A percentile compares a stretch with the other conserved stretches of the same genome.
phyloP scores from a whole-genome alignment of 1,140 invertebrate species.

The Gonatopus flavifemur region DNA sequence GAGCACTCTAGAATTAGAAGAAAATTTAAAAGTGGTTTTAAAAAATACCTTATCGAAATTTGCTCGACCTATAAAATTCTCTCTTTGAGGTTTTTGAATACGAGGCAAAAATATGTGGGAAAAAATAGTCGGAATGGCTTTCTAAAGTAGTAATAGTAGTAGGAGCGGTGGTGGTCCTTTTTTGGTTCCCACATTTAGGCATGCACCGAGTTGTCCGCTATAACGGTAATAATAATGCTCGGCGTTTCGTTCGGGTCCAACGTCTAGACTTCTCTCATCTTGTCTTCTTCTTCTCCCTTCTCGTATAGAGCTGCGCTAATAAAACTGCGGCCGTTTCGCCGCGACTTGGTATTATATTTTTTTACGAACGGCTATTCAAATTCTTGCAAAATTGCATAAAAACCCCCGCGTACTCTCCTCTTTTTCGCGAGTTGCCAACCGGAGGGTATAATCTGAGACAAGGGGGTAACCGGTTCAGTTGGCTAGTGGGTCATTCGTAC shows the following conservation, averaged over 20 bases:
- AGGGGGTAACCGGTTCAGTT: constrained; percentile 33
- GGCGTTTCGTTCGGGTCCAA: constrained; percentile 24
- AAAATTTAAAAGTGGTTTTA: too few relatives aligned
- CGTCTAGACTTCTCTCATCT: constrained; percentile 38
- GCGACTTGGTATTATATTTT: constrained; percentile 45
- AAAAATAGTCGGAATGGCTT: too few relatives aligned
- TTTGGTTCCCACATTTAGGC: constrained; percentile 44
- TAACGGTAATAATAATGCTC: constrained; percentile 42
- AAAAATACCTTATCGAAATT: too few relatives aligned
- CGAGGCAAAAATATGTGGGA: too few relatives aligned
- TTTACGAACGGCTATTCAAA: constrained; percentile 55
- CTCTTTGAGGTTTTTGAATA: too few relatives aligned
- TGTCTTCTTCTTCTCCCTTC: constrained; percentile 3
- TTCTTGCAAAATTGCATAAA: constrained; percentile 57
- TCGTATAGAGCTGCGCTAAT: too few relatives aligned
- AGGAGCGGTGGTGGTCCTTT: too few relatives aligned
- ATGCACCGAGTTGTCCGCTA: constrained; percentile 41
- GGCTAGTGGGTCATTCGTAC: constrained; percentile 48
- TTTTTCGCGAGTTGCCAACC: constrained; percentile 28
- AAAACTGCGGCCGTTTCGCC: constrained; percentile 32
- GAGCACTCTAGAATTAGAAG: too few relatives aligned
- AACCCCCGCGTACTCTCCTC: too few relatives aligned
- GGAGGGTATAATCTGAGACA: constrained; percentile 41
- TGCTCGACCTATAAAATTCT: too few relatives aligned
- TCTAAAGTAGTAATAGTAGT: too few relatives aligned